These are phyloP conservation scores for Tragelaphus eurycerus DNA, from an alignment of 2,797 vertebrate species.

Conservation along the genomic window DNA sequence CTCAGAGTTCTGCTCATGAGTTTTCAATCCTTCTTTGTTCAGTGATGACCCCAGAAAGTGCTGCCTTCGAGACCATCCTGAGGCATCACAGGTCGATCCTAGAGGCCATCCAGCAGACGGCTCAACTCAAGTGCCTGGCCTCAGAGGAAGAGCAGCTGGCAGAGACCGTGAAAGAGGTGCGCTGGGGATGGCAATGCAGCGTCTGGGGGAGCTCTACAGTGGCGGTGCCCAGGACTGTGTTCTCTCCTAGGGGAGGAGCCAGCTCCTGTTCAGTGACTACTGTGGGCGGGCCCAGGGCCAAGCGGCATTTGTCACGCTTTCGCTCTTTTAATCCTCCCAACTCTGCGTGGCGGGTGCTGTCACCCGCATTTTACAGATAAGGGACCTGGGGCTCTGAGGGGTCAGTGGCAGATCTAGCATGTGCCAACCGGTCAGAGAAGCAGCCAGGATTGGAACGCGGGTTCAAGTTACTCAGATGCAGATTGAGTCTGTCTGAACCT, in stretches of 20 bases:
- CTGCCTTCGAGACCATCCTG: constrained; percentile 77
- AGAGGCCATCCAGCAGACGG: constrained; percentile 73
- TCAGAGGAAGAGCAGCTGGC: constrained; percentile 55
- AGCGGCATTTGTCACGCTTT: neutral
- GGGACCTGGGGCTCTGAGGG: neutral
- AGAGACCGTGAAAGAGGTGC: constrained; percentile 80
- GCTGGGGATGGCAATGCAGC: neutral
- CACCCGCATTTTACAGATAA: neutral
- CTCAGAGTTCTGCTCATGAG: neutral
- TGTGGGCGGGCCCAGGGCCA: fast-evolving
- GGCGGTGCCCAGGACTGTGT: neutral
- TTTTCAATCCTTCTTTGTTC: constrained; percentile 33
- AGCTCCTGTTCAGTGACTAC: fast-evolving
- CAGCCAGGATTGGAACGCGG: neutral
- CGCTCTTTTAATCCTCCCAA: neutral
- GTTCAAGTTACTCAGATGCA: neutral
- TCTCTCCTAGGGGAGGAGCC: neutral
- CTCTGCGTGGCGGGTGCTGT: neutral
- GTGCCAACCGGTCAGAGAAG: neutral
- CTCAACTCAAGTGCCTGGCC: constrained; percentile 31
- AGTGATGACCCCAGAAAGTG: constrained; percentile 78
- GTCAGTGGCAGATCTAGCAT: neutral
- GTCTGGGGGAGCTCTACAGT: neutral
- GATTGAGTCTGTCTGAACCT: neutral
- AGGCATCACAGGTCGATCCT: constrained; percentile 77